These are phyloP conservation scores for Neolamprologus multifasciatus DNA, from an alignment of 2,797 vertebrate genomes.

Conservation along the genomic window DNA sequence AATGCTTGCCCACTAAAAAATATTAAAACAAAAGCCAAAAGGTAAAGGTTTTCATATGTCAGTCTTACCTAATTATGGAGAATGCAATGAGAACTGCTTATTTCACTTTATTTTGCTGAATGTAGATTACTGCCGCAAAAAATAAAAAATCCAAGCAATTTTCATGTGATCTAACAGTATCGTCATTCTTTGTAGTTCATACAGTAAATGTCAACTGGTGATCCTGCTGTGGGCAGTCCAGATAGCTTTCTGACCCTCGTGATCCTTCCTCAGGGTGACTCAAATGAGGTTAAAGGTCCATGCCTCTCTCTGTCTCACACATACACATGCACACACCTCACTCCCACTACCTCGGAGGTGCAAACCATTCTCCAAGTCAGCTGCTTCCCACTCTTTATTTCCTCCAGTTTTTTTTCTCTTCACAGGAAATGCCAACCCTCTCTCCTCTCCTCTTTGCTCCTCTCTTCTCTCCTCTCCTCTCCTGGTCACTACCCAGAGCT, in stretches of 20 bases:
- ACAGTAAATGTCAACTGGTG: background rate
- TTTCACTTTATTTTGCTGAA: background rate
- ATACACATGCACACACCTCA: background rate
- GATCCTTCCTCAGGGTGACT: slow-evolving; percentile 25
- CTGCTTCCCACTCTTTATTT: background rate
- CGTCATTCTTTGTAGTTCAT: background rate
- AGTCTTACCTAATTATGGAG: background rate
- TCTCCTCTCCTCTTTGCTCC: background rate
- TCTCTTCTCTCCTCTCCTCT: slow-evolving; percentile 2
- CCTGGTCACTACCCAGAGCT: slow-evolving; percentile 44
- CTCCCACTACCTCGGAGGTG: slow-evolving; percentile 15
- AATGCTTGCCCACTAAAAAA: background rate
- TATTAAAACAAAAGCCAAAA: background rate
- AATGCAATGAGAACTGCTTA: background rate
- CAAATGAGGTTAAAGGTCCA: slow-evolving; percentile 31
- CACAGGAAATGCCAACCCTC: background rate
- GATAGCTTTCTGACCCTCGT: slow-evolving; percentile 22
- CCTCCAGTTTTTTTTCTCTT: background rate
- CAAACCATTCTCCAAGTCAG: background rate
- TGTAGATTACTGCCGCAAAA: background rate
- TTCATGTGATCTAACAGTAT: background rate
- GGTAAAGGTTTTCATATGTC: background rate
- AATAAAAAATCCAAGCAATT: background rate
- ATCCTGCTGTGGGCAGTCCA: background rate
- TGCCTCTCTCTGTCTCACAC: background rate